These are phyloP conservation scores for Halocynthia aurantium DNA, from an alignment of 23 tunicate species.

Conservation along the genomic window DNA sequence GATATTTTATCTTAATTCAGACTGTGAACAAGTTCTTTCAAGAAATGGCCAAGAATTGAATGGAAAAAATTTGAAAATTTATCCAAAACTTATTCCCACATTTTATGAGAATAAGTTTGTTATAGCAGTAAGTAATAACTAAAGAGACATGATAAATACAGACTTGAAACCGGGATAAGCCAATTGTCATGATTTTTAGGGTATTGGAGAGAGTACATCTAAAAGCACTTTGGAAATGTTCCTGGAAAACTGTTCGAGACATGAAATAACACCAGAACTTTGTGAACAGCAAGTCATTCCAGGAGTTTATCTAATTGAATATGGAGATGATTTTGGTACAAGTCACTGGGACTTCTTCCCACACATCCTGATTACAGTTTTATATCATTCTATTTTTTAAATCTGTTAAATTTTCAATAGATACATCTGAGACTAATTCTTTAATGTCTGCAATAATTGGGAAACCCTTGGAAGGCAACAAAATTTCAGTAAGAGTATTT, in stretches of 20 bases:
- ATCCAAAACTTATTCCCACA: neutral
- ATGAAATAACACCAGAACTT: neutral
- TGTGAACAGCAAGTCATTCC: neutral
- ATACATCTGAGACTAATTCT: neutral
- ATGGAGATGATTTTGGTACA: constrained; percentile 8
- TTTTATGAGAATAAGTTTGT: constrained; percentile 1
- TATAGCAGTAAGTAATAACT: neutral
- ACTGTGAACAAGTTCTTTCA: neutral
- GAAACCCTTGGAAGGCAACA: constrained; percentile 10
- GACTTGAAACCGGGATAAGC: neutral
- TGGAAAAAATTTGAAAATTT: neutral
- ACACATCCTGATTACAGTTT: no score
- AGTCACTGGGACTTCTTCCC: neutral
- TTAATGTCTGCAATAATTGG: neutral
- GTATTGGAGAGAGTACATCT: neutral
- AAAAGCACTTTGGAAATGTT: neutral
- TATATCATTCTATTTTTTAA: neutral
- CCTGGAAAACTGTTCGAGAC: constrained; percentile 2
- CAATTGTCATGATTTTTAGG: constrained; percentile 6
- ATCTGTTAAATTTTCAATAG: neutral
- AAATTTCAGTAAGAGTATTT: neutral
- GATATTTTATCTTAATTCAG: neutral
- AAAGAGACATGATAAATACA: no score
- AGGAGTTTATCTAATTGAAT: constrained; percentile 10
- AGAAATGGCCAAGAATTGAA: neutral